Evolutionary conservation across 2,888 invertebrate genomes (phyloP).

Genomic region (Stegophylla sp.): DNA sequence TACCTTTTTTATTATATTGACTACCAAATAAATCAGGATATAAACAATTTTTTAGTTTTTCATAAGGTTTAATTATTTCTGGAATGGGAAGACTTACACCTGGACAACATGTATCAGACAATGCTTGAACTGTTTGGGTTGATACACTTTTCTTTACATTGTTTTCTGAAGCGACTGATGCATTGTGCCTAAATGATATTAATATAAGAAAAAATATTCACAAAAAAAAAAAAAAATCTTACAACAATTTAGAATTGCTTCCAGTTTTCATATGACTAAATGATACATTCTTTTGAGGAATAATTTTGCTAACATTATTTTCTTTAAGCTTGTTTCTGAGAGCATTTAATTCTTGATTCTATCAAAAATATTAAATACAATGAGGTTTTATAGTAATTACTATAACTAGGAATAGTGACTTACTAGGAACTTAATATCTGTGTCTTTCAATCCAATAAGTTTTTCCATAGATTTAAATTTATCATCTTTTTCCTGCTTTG

Average conservation of each 20-base stretch:
- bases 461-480: conserved; percentile 42
- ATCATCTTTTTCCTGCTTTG: conserved; percentile 52
- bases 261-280: conserved; percentile 52
- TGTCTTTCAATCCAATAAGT: conserved; percentile 42
- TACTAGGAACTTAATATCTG: conserved; percentile 47
- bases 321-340: conserved; percentile 49
- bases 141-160: conserved; percentile 33
- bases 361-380: conserved; percentile 3
- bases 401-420: not conserved
- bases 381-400: not conserved
- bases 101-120: not conserved
- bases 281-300: conserved; percentile 52
- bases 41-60: conserved; percentile 42
- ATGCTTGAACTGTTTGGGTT: conserved; percentile 24
- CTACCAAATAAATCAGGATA: conserved; percentile 35
- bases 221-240: not conserved
- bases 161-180: conserved; percentile 48
- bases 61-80: conserved; percentile 34
- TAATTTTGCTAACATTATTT: conserved; percentile 40
- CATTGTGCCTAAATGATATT: conserved; percentile 31
- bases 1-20: conserved; percentile 29
- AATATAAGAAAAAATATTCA: no score
- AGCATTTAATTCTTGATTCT: conserved; percentile 52
- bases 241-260: conserved; percentile 53
- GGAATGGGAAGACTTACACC: not conserved